A percentile compares a stretch with the other conserved stretches of the same genome.
Conservation (phyloP, 2,888 invertebrate genomes). For the Charanyca ferruginea region DNA sequence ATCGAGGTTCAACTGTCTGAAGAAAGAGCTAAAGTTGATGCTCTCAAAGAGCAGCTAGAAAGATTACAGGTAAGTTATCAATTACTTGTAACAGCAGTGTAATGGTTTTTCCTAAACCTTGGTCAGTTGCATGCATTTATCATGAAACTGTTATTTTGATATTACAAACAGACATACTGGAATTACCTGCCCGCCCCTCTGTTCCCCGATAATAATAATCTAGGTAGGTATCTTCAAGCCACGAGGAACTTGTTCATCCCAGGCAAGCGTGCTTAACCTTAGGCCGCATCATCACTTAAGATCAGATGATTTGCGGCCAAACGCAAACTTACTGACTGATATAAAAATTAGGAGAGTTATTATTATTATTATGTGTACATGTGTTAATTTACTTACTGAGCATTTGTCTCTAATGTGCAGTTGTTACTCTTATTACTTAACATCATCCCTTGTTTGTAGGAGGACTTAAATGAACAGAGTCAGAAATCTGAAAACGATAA, state of each 20-base stretch:
- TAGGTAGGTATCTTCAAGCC: no score
- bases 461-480: conserved; percentile 72
- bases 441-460: conserved; percentile 63
- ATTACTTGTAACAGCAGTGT: neutral
- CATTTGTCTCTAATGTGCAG: neutral
- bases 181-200: no score
- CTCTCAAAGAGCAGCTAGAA: conserved; percentile 80
- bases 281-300: no score
- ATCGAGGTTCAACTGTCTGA: conserved; percentile 86
- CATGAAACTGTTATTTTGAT: no score
- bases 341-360: no score
- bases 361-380: no score
- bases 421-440: conserved; percentile 2
- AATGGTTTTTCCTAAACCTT: neutral
- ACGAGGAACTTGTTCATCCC: no score
- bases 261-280: no score
- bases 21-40: conserved; percentile 82
- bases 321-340: no score
- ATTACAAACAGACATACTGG: no score
- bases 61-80: conserved; percentile 75
- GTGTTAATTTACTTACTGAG: neutral
- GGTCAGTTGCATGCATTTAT: neutral
- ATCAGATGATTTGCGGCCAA: no score
- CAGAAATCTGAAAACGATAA: conserved; percentile 75
- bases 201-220: no score